phyloP scores from a whole-genome alignment of 2,888 invertebrate species.

The Leptinotarsa juncta region DNA sequence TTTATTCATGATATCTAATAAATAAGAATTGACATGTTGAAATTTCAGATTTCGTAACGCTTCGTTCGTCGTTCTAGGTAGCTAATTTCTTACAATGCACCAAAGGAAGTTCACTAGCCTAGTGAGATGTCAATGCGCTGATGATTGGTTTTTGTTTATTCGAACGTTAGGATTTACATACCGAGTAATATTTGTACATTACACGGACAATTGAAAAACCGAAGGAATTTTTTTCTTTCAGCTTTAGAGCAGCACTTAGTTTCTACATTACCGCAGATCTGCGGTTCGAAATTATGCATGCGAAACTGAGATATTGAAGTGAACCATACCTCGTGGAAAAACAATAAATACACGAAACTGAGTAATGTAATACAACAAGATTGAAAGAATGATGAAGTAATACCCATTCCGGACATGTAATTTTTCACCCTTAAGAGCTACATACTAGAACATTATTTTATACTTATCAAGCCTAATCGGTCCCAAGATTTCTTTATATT shows the following conservation, averaged over 20 bases:
- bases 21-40: too few species aligned
- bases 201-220: slow-evolving; percentile 18
- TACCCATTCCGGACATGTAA: too few species aligned
- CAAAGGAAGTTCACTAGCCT: slow-evolving; percentile 33
- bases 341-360: background rate
- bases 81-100: slow-evolving; percentile 23
- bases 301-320: background rate
- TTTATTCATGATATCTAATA: too few species aligned
- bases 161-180: slow-evolving; percentile 27
- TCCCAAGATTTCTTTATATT: too few species aligned
- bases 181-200: slow-evolving; percentile 24
- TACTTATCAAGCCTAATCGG: too few species aligned
- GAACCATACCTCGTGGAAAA: background rate
- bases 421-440: too few species aligned
- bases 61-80: background rate
- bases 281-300: slow-evolving; percentile 4
- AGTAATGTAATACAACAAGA: too few species aligned
- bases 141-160: slow-evolving; percentile 36
- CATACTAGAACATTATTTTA: too few species aligned
- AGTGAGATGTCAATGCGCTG: slow-evolving; percentile 34
- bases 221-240: background rate
- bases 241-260: background rate
- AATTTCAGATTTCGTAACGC: background rate
- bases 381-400: too few species aligned
- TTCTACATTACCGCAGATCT: slow-evolving; percentile 17